Evolutionary conservation across 35 echinoderm and acorn worm species (phyloP), one percentile per base, ranked within the genome.

Genomic region (Strongylocentrotus purpuratus): DNA sequence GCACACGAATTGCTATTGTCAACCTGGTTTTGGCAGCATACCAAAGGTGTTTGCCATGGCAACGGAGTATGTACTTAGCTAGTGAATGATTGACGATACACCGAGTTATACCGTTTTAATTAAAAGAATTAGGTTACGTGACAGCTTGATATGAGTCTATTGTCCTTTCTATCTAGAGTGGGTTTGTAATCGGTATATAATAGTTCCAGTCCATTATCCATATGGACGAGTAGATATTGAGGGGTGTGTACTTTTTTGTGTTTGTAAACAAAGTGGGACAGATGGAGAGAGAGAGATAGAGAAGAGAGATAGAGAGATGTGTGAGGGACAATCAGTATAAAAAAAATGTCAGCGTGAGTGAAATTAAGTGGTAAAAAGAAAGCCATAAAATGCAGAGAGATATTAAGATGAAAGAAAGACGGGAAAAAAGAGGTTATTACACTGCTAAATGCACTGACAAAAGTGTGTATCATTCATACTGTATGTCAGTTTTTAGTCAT

Each of bases 1-100:
- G 65, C 65, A n/a, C 65, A 28, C 5, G 8, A 78, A 25, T 78
- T 28, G 65, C 65, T 78, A n/a, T 78, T 78, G 65, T 78, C 25
- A 78, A 78, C 20, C 20, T 78, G 20, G 65, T 28, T 78, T 78
- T 22, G 28, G 65, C 65, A 78, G 65, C 65, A 78, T 78, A 25
- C 65, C 65, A 78, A n/a, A 78, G 65, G 65, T 78, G 65, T 78
- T 89, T 89, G 87, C 31, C 87, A 89, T 45, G 87, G 87, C 33
- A 89, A 89, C 87, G 22, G 65, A 25, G 65, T 89, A 18, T 89
- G 87, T 89, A 89, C 45, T 33, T 17, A 35, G 87, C 87, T 89
- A 89, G 87, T 89, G 45, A 89, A 89, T 89, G 87, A 89, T 89
- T 89, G 87, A 89, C 32, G 65, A 78, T 78, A 59, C 52, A 59